Conservation (phyloP, 1,140 invertebrate genomes). For the Octopus bimaculoides region DNA sequence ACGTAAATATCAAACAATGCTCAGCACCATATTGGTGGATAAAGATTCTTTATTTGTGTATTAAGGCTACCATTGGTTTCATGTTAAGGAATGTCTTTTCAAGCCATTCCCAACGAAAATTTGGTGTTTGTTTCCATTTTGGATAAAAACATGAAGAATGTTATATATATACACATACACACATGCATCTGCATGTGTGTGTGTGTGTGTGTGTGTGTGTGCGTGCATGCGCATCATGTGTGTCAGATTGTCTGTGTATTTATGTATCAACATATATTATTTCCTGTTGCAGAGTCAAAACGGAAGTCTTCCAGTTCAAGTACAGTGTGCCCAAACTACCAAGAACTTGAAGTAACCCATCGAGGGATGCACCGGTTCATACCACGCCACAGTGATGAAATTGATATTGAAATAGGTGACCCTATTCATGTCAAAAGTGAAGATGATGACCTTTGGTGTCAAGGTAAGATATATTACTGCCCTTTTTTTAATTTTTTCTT, state of each 20-base stretch:
- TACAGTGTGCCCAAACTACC: slow-evolving; percentile 27
- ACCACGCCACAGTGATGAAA: slow-evolving; percentile 89
- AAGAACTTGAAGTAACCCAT: slow-evolving; percentile 68
- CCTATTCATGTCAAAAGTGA: slow-evolving; percentile 95
- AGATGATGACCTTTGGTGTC: slow-evolving; percentile 95
- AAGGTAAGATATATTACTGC: slow-evolving; percentile 63
- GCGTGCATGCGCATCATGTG: slow-evolving; percentile 10
- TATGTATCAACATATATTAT: slow-evolving; percentile 4
- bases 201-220: slow-evolving; percentile 13
- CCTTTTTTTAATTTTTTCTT: neutral
- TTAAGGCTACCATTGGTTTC: too few relatives aligned
- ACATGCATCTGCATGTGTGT: slow-evolving; percentile 24
- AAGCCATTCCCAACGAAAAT: too few relatives aligned
- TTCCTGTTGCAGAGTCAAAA: slow-evolving; percentile 28
- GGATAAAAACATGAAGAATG: too few relatives aligned
- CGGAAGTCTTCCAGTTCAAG: slow-evolving; percentile 28
- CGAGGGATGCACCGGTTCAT: slow-evolving; percentile 93
- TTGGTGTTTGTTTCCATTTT: too few relatives aligned
- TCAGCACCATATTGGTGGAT: too few relatives aligned
- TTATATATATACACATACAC: slow-evolving; percentile 29
- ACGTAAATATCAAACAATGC: too few relatives aligned
- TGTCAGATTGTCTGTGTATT: neutral
- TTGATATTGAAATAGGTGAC: slow-evolving; percentile 95
- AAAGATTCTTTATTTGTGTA: too few relatives aligned
- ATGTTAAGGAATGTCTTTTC: too few relatives aligned